Base-by-base conservation (phyloP, 92 coral and sea anemone genomes). In the Epizoanthus scotinus region DNA sequence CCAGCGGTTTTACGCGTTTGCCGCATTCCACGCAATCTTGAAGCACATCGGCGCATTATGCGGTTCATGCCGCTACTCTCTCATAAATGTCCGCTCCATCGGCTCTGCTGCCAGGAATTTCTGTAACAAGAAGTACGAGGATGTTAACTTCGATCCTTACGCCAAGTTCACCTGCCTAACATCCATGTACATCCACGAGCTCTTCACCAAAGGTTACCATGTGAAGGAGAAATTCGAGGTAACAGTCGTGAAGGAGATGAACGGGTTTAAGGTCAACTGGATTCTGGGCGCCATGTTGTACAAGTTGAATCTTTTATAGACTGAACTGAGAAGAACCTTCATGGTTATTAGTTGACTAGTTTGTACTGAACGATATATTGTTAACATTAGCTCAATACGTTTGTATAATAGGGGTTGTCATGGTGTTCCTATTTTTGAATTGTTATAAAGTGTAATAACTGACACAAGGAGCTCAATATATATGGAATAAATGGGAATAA, bases 111-210 rank as follows among this genome's bases (percentile, higher is more conserved):
- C 81, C 2, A 62, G 24, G 49, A 70, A 0, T 83, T 73, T 49
- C n/a, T n/a, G n/a, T n/a, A n/a, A n/a, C n/a, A n/a, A n/a, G n/a
- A n/a, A n/a, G n/a, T n/a, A n/a, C n/a, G 29, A 53, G 2, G 82
- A 50, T 2, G 82, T 83, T 2, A 73, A 52, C n/a, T 49, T 67
- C 3, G 55, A 24, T 10, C 31, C 47, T 2, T 83, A 50, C 25
- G 81, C 52, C 0, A 83, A 65, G 21, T 15, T 28, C 13, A 50
- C 60, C 22, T 83, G 86, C 29, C 21, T 83, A 63, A 29, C 36
- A 50, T 82, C 73, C 0, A 61, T 73, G 12, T 83, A 83, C 60
- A 57, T 83, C 5, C 61, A 73, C 57, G 82, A 83, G 47, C 82
- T n/a, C n/a, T n/a, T n/a, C n/a, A n/a, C n/a, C n/a, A n/a, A n/a